Conservation (phyloP, 2,888 invertebrate genomes). For the Enchytraeus crypticus region DNA sequence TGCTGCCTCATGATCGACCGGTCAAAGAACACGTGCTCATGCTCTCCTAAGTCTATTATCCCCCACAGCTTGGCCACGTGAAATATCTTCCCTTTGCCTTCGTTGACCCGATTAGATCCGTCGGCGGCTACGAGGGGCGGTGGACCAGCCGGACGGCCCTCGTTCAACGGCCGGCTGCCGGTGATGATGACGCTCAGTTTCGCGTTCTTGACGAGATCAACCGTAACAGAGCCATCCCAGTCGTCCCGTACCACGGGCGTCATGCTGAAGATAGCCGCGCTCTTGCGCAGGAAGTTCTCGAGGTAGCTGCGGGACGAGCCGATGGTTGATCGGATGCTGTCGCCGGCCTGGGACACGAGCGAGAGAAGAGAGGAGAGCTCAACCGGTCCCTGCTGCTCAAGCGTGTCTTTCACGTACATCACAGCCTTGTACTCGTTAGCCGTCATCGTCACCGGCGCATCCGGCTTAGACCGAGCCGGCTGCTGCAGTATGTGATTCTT, state of each 20-base stretch:
- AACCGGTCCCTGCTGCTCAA: conserved; percentile 44
- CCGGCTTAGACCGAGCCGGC: background rate
- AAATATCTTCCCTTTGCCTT: conserved; percentile 44
- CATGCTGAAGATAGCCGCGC: conserved; percentile 43
- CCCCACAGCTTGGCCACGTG: conserved; percentile 50
- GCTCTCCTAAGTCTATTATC: conserved; percentile 48
- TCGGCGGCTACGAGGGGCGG: too few relatives aligned
- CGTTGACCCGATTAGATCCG: conserved; percentile 31
- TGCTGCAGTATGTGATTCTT: conserved; percentile 10
- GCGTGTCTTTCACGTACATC: conserved; percentile 46
- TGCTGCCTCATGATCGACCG: conserved; percentile 42
- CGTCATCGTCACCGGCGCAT: conserved; percentile 45
- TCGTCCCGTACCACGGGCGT: too few relatives aligned
- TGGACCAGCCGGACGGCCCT: background rate
- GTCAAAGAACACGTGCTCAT: conserved; percentile 50
- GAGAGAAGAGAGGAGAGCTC: conserved; percentile 39
- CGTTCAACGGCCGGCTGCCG: conserved; percentile 36
- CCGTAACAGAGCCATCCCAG: conserved; percentile 42
- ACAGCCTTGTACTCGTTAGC: conserved; percentile 49
- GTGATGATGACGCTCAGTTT: conserved; percentile 44
- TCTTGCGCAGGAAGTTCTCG: conserved; percentile 42
- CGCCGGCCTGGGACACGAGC: conserved; percentile 40
- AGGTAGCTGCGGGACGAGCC: conserved; percentile 46
- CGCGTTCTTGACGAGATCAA: conserved; percentile 43
- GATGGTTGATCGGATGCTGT: conserved; percentile 44